These are phyloP conservation scores for Onthophagus taurus DNA, from an alignment of 1,140 invertebrate species.

Conservation along the genomic window DNA sequence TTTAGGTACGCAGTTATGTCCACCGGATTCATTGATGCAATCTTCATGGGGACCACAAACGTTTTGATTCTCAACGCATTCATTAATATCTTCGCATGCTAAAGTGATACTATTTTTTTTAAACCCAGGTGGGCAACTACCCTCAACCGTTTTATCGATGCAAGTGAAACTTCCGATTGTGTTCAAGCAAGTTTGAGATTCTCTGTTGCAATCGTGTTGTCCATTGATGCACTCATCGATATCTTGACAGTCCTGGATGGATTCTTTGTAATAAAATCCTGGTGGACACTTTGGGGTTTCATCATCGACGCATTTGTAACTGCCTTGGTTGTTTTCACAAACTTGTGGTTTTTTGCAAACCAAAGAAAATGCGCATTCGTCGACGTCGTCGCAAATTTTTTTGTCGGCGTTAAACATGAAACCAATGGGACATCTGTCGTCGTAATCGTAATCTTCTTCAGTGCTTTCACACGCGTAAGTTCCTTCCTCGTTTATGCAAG, in stretches of 20 bases:
- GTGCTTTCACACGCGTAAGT: slow-evolving; percentile 26
- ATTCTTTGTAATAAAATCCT: slow-evolving; percentile 47
- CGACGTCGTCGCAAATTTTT: slow-evolving; percentile 60
- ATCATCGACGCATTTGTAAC: slow-evolving; percentile 49
- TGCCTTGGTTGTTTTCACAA: slow-evolving; percentile 59
- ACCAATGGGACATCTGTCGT: slow-evolving; percentile 48
- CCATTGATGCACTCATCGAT: slow-evolving; percentile 60
- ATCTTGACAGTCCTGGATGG: slow-evolving; percentile 44
- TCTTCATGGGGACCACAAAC: slow-evolving; percentile 51
- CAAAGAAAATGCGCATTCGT: slow-evolving; percentile 49
- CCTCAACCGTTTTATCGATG: slow-evolving; percentile 46
- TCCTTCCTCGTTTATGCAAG: slow-evolving; percentile 32
- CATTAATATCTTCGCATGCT: slow-evolving; percentile 59
- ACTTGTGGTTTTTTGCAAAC: slow-evolving; percentile 43
- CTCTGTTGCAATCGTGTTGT: slow-evolving; percentile 49
- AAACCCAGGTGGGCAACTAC: slow-evolving; percentile 57
- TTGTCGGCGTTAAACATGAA: slow-evolving; percentile 50
- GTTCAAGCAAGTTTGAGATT: slow-evolving; percentile 60
- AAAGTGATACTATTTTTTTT: slow-evolving; percentile 46
- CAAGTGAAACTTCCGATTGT: slow-evolving; percentile 58
- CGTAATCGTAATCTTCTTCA: slow-evolving; percentile 19
- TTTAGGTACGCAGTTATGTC: slow-evolving; percentile 52
- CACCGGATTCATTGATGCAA: slow-evolving; percentile 64
- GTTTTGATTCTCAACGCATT: slow-evolving; percentile 56
- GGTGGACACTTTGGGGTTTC: slow-evolving; percentile 48